phyloP scores from a whole-genome alignment of 1,140 invertebrate species.

The Chrysomallon squamiferum region DNA sequence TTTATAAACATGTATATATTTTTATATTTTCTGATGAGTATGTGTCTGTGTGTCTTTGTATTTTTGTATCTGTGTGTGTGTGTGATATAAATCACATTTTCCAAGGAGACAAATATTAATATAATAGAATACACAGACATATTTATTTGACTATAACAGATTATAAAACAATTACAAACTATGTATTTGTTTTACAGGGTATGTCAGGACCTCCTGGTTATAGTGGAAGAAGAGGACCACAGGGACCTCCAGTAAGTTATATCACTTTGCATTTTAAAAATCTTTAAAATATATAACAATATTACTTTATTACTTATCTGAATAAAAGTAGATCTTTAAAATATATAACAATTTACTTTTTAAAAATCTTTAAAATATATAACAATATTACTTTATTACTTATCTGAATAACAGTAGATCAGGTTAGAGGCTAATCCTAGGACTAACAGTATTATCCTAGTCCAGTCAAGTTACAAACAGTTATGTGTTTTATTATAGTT shows the following conservation, averaged over 20 bases:
- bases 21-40: not conserved
- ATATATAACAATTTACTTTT: not conserved
- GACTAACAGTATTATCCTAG: too few species aligned
- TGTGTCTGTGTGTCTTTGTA: not conserved
- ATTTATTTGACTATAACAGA: too few species aligned
- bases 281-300: not conserved
- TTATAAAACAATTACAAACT: too few species aligned
- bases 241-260: conserved; percentile 30
- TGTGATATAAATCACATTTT: too few species aligned
- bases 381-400: not conserved
- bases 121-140: too few species aligned
- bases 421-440: too few species aligned
- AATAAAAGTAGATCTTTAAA: not conserved
- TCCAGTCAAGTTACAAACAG: too few species aligned
- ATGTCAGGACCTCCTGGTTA: conserved; percentile 27
- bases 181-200: conserved; percentile 19
- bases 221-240: conserved; percentile 23
- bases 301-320: not conserved
- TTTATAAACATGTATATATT: not conserved
- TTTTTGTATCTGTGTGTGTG: not conserved
- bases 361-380: not conserved
- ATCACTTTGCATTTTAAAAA: too few species aligned
- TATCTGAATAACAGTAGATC: not conserved
- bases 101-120: too few species aligned
- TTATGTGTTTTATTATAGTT: too few species aligned